phyloP scores from a whole-genome alignment of 1,140 invertebrate species.

The Pogonomyrmex barbatus region DNA sequence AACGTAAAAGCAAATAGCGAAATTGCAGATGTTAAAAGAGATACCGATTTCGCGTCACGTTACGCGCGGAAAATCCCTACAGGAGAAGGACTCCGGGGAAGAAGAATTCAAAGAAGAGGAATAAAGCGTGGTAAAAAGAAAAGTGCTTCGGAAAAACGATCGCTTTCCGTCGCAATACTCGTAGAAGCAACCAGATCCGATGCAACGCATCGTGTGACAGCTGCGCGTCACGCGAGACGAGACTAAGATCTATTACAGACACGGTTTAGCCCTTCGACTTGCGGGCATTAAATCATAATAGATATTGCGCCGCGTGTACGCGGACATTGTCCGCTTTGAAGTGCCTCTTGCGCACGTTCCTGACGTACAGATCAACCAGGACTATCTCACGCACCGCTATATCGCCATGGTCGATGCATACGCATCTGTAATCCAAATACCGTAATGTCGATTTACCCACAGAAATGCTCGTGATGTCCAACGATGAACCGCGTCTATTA shows the following conservation, averaged over 20 bases:
- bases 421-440: conserved; percentile 48
- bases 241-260: conserved; percentile 53
- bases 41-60: conserved; percentile 16
- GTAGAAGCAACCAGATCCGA: neutral
- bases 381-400: conserved; percentile 50
- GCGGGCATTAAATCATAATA: conserved; percentile 3
- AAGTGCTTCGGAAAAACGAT: neutral
- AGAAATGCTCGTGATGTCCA: neutral
- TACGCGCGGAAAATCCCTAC: neutral
- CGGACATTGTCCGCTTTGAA: conserved; percentile 59
- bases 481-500: neutral
- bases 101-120: neutral
- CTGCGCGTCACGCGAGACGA: conserved; percentile 55
- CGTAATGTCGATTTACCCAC: conserved; percentile 24
- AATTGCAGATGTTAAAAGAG: conserved; percentile 1
- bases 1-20: conserved; percentile 21
- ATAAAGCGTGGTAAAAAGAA: neutral
- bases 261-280: conserved; percentile 55
- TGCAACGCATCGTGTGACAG: neutral
- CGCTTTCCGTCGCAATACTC: neutral
- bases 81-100: neutral
- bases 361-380: conserved; percentile 33
- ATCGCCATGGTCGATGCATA: conserved; percentile 19
- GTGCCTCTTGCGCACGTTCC: conserved; percentile 46
- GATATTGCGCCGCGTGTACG: neutral